Conservation (phyloP, 2,113 vertebrate species). For the Oxyruncus cristatus region DNA sequence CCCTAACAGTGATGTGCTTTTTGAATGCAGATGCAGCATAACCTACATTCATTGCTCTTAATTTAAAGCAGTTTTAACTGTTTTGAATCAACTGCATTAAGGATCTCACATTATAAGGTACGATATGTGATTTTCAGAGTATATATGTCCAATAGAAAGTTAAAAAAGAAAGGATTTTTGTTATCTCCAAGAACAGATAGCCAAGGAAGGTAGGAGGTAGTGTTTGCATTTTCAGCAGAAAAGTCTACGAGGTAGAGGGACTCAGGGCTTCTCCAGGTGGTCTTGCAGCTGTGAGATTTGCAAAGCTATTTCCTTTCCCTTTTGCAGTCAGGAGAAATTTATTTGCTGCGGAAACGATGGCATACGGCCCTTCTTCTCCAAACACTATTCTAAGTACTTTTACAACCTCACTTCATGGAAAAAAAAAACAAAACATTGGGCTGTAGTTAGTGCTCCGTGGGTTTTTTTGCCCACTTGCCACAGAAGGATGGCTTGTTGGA, state of each 20-base stretch:
- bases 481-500: background rate
- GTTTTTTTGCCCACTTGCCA: background rate
- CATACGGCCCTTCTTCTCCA: background rate
- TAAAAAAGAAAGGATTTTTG: background rate
- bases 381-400: background rate
- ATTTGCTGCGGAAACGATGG: background rate
- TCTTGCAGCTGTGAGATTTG: background rate
- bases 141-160: background rate
- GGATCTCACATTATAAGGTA: background rate
- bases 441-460: background rate
- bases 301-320: background rate
- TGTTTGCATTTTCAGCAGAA: background rate
- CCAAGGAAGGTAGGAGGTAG: background rate
- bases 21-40: background rate
- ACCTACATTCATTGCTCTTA: background rate
- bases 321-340: background rate
- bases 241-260: background rate
- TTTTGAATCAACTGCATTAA: background rate
- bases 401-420: background rate
- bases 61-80: background rate
- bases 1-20: background rate
- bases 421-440: background rate
- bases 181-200: background rate
- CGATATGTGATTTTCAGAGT: background rate
- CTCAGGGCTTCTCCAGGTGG: background rate